Evolutionary conservation across 2,113 vertebrate species (phyloP).

Genomic region (Misgurnus anguillicaudatus): DNA sequence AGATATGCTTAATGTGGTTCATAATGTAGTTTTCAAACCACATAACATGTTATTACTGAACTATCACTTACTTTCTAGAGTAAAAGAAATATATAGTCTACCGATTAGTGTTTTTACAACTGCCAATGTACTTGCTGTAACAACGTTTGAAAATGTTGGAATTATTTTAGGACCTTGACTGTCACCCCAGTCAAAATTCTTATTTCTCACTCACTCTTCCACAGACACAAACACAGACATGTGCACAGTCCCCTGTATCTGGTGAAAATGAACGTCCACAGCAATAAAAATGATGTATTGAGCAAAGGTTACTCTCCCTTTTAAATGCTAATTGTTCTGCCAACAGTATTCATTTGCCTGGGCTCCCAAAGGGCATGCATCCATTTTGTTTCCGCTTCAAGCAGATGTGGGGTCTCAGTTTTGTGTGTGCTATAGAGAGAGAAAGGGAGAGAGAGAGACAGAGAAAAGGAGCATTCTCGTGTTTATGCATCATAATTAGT

Average conservation of each 20-base stretch:
- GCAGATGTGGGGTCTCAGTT: constrained; percentile 59
- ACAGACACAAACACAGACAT: background rate
- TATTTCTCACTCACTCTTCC: background rate
- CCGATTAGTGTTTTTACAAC: background rate
- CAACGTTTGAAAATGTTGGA: background rate
- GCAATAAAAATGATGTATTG: constrained; percentile 80
- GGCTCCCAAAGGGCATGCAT: constrained; percentile 80
- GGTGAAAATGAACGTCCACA: constrained; percentile 74
- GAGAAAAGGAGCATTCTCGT: constrained; percentile 1
- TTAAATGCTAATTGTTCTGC: constrained; percentile 90
- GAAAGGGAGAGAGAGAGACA: constrained; percentile 6
- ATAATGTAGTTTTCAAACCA: too few relatives aligned
- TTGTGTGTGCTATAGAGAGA: constrained; percentile 19
- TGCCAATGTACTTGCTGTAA: background rate
- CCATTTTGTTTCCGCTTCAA: constrained; percentile 72
- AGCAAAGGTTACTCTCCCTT: constrained; percentile 85
- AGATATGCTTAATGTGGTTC: too few relatives aligned
- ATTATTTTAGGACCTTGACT: constrained; percentile 13
- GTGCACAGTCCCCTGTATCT: constrained; percentile 33
- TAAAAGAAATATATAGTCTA: too few relatives aligned
- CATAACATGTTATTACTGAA: too few relatives aligned
- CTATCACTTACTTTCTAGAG: too few relatives aligned
- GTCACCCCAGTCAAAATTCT: background rate
- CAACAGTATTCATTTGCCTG: constrained; percentile 83
- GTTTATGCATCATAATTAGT: constrained; percentile 62